phyloP scores from a whole-genome alignment of 2,888 invertebrate genomes.

The Macroteleia sp. region DNA sequence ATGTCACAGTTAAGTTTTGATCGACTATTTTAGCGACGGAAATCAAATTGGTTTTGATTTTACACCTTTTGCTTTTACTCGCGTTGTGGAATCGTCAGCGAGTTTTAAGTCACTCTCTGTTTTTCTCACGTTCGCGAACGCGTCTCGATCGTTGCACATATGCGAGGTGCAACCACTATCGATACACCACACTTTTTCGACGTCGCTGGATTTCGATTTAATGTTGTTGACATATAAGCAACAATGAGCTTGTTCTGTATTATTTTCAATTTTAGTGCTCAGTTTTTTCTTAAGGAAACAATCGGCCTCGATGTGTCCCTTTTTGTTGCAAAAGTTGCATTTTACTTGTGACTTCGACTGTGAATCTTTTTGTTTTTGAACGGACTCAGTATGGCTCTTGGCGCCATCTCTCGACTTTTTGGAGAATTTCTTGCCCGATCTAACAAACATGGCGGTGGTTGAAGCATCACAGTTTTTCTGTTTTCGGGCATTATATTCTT shows the following conservation, averaged over 20 bases:
- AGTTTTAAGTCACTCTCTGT: not conserved
- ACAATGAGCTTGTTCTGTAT: not conserved
- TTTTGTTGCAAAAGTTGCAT: conserved; percentile 6
- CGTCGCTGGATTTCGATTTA: not conserved
- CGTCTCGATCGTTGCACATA: conserved; percentile 24
- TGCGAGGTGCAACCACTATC: conserved; percentile 54
- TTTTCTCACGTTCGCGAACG: not conserved
- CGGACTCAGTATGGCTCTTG: no score
- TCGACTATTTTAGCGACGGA: conserved; percentile 22
- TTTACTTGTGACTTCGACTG: no score
- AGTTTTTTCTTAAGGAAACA: conserved; percentile 2
- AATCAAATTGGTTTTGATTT: conserved; percentile 4
- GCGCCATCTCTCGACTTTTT: not conserved
- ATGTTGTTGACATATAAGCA: not conserved
- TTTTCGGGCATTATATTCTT: conserved; percentile 19
- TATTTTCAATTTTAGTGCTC: not conserved
- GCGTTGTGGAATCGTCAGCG: not conserved
- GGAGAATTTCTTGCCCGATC: not conserved
- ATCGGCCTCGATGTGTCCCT: conserved; percentile 1
- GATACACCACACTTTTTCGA: conserved; percentile 16
- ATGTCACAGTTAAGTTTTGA: not conserved
- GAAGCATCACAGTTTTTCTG: not conserved
- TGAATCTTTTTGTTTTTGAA: no score
- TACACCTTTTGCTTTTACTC: conserved; percentile 18
- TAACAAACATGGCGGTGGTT: conserved; percentile 3